Base-by-base conservation (phyloP, 2,888 invertebrate genomes). In the Orthonychiurus folsomi region DNA sequence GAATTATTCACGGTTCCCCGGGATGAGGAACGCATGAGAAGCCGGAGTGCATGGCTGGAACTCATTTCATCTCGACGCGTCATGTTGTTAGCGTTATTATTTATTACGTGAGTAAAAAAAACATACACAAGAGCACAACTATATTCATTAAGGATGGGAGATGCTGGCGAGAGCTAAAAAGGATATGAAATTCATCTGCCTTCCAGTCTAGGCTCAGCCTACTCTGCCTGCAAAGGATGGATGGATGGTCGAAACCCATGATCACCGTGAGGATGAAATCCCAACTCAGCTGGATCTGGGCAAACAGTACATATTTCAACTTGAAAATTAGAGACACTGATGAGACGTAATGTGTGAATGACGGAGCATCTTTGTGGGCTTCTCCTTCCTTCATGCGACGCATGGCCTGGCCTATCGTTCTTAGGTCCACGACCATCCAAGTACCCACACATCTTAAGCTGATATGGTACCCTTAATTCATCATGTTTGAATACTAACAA, bases 11-110 rank as follows among this genome's bases (percentile, higher is more conserved):
- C 37, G 37, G 37, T 15, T 15, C 37, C 5, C n/a, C n/a, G n/a
- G n/a, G n/a, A n/a, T n/a, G n/a, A n/a, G n/a, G n/a, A n/a, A n/a
- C n/a, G n/a, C n/a, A n/a, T n/a, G n/a, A n/a, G n/a, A n/a, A n/a
- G n/a, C n/a, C n/a, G n/a, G n/a, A n/a, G n/a, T n/a, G n/a, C n/a
- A n/a, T n/a, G n/a, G n/a, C n/a, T n/a, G n/a, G n/a, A n/a, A n/a
- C n/a, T n/a, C n/a, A n/a, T n/a, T n/a, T n/a, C n/a, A n/a, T n/a
- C n/a, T n/a, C n/a, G n/a, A n/a, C n/a, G n/a, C n/a, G n/a, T n/a
- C n/a, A n/a, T 37, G 37, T 37, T 37, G 37, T 37, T 37, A 37
- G 37, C 37, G 37, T 37, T 37, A 37, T 37, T 37, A 37, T 37
- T 37, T 37, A 37, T 37, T 37, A 15, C 37, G 9, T 9, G 37